phyloP scores from a whole-genome alignment of 1,140 invertebrate genomes.

The Lineus longissimus region DNA sequence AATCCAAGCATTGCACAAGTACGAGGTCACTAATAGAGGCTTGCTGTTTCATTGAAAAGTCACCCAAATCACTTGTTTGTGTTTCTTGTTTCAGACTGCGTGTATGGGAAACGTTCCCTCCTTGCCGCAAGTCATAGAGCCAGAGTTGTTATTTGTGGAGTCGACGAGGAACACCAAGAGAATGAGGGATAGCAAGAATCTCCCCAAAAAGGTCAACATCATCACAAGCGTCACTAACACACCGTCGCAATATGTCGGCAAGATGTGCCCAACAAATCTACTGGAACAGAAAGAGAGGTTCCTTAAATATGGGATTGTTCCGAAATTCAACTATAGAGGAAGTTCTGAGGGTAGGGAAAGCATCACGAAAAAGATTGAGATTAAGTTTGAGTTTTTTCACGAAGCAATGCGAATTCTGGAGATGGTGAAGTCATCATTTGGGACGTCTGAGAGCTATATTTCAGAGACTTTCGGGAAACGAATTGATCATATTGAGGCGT shows the following conservation, averaged over 20 bases:
- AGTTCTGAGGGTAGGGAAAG: constrained; percentile 30
- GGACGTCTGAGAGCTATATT: constrained; percentile 37
- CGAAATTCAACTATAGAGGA: constrained; percentile 34
- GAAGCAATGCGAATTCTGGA: constrained; percentile 43
- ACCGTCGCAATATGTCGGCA: constrained; percentile 12
- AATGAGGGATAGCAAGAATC: too few species aligned
- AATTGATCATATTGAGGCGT: constrained; percentile 39
- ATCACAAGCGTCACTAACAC: constrained; percentile 11
- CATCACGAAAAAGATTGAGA: constrained; percentile 32
- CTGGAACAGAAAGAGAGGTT: constrained; percentile 42
- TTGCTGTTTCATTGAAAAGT: too few species aligned
- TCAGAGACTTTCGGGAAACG: constrained; percentile 36
- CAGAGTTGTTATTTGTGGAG: too few species aligned
- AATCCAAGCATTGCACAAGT: too few species aligned
- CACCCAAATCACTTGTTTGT: too few species aligned
- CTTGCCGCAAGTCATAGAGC: too few species aligned
- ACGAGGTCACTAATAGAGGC: too few species aligned
- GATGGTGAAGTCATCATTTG: constrained; percentile 37
- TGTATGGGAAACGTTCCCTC: too few species aligned
- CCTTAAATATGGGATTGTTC: constrained; percentile 34
- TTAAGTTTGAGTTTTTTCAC: constrained; percentile 40
- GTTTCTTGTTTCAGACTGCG: too few species aligned
- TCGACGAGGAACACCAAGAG: too few species aligned
- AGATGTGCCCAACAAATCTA: constrained; percentile 32
- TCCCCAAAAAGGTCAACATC: background rate